Conservation (phyloP, 2,888 invertebrate species). For the Harpalus rubripes region DNA sequence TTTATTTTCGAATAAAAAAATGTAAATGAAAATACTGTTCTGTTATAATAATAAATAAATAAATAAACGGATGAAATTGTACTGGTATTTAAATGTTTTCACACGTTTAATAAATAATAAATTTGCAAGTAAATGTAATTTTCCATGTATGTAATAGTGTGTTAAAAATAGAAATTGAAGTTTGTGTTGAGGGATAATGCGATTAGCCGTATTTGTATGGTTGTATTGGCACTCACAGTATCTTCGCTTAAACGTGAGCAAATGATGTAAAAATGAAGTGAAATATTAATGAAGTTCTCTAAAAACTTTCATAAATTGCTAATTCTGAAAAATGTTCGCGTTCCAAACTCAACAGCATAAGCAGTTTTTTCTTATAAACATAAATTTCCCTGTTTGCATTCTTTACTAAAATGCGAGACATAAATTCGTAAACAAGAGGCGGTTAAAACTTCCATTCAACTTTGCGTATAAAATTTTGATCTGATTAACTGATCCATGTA, state of each 20-base stretch:
- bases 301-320: constrained; percentile 44
- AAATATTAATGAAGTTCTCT: constrained; percentile 16
- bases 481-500: constrained; percentile 40
- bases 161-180: constrained; percentile 26
- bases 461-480: constrained; percentile 56
- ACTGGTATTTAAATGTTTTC: no score
- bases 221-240: constrained; percentile 14
- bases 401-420: constrained; percentile 30
- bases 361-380: constrained; percentile 40
- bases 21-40: no score
- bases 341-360: neutral
- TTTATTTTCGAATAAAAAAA: no score
- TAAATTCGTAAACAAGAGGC: constrained; percentile 49
- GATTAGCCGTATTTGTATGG: constrained; percentile 40
- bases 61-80: no score
- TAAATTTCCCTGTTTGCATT: constrained; percentile 41
- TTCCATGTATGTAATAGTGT: neutral
- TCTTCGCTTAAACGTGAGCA: neutral
- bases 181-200: neutral
- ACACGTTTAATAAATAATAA: no score
- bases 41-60: no score
- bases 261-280: neutral
- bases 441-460: constrained; percentile 48
- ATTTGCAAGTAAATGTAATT: no score
- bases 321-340: constrained; percentile 34